Conservation (phyloP, 2,113 vertebrate genomes). For the Drymodes brunneopygia region DNA sequence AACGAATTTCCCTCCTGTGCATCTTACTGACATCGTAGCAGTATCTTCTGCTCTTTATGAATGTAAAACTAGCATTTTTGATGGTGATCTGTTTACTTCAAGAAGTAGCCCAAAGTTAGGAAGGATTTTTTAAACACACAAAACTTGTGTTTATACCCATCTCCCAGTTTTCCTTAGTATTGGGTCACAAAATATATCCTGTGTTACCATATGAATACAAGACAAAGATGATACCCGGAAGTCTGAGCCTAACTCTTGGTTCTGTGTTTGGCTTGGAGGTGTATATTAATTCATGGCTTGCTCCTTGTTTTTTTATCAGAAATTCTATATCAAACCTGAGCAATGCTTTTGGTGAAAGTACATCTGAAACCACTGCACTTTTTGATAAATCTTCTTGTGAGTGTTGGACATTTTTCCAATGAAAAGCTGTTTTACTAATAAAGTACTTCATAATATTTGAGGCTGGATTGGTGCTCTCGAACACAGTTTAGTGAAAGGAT, state of each 20-base stretch:
- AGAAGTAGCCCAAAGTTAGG: neutral
- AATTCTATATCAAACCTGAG: neutral
- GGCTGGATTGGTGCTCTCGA: neutral
- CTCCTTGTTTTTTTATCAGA: neutral
- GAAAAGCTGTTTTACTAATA: neutral
- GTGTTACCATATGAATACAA: neutral
- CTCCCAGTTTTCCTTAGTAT: neutral
- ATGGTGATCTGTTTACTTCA: neutral
- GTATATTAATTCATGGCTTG: neutral
- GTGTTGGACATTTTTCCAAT: neutral
- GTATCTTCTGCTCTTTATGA: neutral
- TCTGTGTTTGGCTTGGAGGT: neutral
- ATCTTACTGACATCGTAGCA: neutral
- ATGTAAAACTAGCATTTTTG: neutral
- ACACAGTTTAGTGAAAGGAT: neutral
- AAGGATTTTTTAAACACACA: neutral
- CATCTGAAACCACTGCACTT: neutral
- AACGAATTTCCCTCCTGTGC: neutral
- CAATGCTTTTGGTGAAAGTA: neutral
- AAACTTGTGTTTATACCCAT: neutral
- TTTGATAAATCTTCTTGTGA: neutral
- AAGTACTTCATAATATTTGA: neutral
- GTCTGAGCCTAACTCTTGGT: neutral
- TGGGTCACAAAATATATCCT: neutral
- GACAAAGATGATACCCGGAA: neutral